A percentile compares a stretch with the other conserved stretches of the same genome.
phyloP scores from a whole-genome alignment of 2,113 vertebrate genomes.

The Clarias batrachus region DNA sequence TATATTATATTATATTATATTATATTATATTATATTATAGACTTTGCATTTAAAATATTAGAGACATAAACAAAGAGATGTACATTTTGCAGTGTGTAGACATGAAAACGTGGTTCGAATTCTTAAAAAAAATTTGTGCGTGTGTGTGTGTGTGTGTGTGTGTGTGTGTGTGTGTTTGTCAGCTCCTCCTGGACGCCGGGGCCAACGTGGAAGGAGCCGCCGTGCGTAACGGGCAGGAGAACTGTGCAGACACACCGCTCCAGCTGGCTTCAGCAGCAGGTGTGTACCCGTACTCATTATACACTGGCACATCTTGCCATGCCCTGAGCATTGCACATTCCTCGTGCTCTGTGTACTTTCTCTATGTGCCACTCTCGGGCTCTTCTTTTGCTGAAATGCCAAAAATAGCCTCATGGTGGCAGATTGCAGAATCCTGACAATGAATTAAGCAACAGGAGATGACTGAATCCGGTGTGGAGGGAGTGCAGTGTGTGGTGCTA shows the following conservation, averaged over 20 bases:
- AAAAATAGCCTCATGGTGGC: constrained; percentile 38
- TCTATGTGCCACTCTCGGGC: neutral
- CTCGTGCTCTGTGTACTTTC: neutral
- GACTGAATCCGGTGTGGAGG: constrained; percentile 43
- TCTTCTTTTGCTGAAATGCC: constrained; percentile 23
- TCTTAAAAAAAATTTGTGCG: no score
- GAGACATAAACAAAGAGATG: neutral
- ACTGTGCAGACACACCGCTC: constrained; percentile 85
- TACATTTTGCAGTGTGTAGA: neutral
- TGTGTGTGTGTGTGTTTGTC: constrained; percentile 41
- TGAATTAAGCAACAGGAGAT: constrained; percentile 18
- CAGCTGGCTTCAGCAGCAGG: constrained; percentile 96
- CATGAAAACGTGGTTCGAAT: neutral
- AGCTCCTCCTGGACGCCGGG: constrained; percentile 94
- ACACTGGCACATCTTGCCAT: constrained; percentile 12
- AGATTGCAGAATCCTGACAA: constrained; percentile 21
- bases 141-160: constrained; percentile 27
- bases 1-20: no score
- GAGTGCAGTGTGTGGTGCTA: constrained; percentile 3
- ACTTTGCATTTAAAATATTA: neutral
- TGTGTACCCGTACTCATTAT: constrained; percentile 60
- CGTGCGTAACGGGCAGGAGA: constrained; percentile 85
- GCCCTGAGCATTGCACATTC: neutral
- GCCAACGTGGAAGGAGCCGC: constrained; percentile 91
- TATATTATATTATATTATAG: no score